Base-by-base conservation (phyloP, 2,113 vertebrate species). In the Coptodon bakossiorum region DNA sequence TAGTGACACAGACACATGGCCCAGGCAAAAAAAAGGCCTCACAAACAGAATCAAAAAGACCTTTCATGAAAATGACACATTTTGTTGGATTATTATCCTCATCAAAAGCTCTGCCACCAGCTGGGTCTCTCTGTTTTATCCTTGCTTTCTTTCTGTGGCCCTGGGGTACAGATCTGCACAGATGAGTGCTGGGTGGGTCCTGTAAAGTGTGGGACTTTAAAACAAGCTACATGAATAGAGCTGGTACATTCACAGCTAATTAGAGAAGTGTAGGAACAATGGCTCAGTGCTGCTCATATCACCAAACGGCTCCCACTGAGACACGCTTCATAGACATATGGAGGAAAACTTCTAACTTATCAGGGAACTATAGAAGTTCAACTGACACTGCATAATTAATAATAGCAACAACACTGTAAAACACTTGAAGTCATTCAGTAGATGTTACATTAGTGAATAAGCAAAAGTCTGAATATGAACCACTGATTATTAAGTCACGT, bases 21-120 rank as follows among this genome's bases (percentile, higher is more conserved):
- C 54, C 11, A 34, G 45, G 34, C 79, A 52, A 27, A 68, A 88
- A 66, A 89, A 84, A 71, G n/a, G 11, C 63, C 52, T 88, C 5
- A 83, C 83, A 92, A 80, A 86, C 61, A 86, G 54, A 88, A 89
- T 88, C 71, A 83, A 85, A 89, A 81, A 83, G 53, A 61, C 38
- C 76, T 93, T 84, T 89, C 31, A 91, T 92, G 81, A 88, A 88
- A 90, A 87, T 88, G 71, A 91, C 82, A 76, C 84, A 85, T 92
- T 93, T 90, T 90, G 86, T 83, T 71, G 87, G 89, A 93, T 92
- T 91, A 84, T 90, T 92, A 88, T 85, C 16, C 63, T 90, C 80
- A 93, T 91, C 80, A 91, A 89, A 92, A 66, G 57, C 83, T 91
- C 68, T 73, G 66, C 57, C 63, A 83, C 84, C 87, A 86, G 86